Conservation (phyloP, 2,797 vertebrate genomes). For the Lacerta viridis region DNA sequence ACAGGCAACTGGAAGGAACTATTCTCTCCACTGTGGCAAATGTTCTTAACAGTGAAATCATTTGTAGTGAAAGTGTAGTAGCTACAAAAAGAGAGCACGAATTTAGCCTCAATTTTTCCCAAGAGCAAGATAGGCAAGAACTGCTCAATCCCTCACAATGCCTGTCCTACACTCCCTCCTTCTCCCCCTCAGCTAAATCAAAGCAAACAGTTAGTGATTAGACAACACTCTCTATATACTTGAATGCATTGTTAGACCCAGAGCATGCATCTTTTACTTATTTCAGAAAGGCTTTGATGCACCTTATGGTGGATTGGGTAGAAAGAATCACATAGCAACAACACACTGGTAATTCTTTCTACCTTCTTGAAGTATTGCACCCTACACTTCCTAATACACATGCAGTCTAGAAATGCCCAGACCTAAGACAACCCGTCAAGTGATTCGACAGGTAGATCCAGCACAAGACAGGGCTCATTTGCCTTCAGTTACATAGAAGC, state of each 20-base stretch:
- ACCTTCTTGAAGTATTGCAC: neutral
- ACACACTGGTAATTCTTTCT: neutral
- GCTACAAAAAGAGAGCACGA: neutral
- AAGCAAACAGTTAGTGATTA: neutral
- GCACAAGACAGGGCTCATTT: neutral
- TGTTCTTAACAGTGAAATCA: neutral
- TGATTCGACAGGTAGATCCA: neutral
- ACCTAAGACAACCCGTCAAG: neutral
- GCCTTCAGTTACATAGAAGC: neutral
- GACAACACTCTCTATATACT: neutral
- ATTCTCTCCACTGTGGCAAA: neutral
- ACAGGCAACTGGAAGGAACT: neutral
- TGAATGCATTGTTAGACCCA: neutral
- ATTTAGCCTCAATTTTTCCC: neutral
- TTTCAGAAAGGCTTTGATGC: neutral
- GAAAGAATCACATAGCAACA: neutral
- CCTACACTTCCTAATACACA: neutral
- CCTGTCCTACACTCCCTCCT: neutral
- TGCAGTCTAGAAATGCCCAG: neutral
- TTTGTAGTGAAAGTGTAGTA: neutral
- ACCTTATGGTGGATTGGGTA: neutral
- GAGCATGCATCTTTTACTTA: neutral
- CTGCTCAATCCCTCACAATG: too few species aligned
- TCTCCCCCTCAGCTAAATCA: neutral
- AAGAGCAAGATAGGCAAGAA: neutral